phyloP scores from a whole-genome alignment of 2,113 vertebrate genomes.

The Poecilia latipinna region DNA sequence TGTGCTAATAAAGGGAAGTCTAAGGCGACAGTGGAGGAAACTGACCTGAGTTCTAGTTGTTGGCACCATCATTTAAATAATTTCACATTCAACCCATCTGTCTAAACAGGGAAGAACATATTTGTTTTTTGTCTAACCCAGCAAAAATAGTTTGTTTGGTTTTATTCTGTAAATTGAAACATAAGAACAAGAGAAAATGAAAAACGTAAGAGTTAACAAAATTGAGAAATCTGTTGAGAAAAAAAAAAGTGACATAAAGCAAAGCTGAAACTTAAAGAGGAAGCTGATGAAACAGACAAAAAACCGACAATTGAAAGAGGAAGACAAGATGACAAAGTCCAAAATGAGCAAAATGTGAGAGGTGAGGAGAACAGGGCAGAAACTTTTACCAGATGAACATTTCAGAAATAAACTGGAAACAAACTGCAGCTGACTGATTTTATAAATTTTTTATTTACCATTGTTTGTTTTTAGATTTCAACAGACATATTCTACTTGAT shows the following conservation, averaged over 20 bases:
- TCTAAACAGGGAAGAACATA: not conserved
- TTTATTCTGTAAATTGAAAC: too few species aligned
- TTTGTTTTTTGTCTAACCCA: not conserved
- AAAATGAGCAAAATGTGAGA: not conserved
- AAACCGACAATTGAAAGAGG: not conserved
- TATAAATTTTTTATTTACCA: not conserved
- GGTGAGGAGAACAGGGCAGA: not conserved
- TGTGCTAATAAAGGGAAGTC: conserved; percentile 38
- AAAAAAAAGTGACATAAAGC: not conserved
- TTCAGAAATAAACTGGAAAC: not conserved
- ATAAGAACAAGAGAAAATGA: not conserved
- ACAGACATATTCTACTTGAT: not conserved
- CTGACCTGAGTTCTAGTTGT: not conserved
- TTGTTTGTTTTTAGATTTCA: not conserved
- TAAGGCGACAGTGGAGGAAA: conserved; percentile 24
- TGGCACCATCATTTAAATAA: not conserved
- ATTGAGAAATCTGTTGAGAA: too few species aligned
- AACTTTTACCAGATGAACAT: not conserved
- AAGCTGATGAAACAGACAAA: not conserved
- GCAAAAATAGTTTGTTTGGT: not conserved
- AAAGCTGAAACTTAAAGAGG: not conserved
- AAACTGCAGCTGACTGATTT: not conserved
- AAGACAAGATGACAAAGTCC: not conserved
- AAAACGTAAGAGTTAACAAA: too few species aligned
- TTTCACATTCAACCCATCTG: conserved; percentile 1